These are phyloP conservation scores for Eremobia ochroleuca DNA, from an alignment of 2,888 invertebrate genomes.

Conservation along the genomic window DNA sequence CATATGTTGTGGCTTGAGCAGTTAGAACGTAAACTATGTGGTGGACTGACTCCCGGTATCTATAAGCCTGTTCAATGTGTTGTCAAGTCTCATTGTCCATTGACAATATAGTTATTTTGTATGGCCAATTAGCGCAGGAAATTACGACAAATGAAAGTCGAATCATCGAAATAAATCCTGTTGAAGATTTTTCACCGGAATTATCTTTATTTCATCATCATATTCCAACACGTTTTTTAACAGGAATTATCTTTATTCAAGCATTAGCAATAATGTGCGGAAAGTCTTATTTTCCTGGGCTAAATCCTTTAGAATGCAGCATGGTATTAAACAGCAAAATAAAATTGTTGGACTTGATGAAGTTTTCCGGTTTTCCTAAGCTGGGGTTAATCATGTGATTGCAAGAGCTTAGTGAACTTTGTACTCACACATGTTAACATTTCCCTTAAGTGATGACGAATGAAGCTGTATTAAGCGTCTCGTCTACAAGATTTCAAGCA, in stretches of 20 bases:
- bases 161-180: too few relatives aligned
- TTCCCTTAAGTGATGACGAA: slow-evolving; percentile 1
- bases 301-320: not conserved
- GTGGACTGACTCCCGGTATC: not conserved
- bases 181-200: too few relatives aligned
- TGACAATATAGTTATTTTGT: too few relatives aligned
- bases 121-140: too few relatives aligned
- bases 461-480: slow-evolving; percentile 8
- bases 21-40: not conserved
- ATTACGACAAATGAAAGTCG: too few relatives aligned
- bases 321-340: not conserved
- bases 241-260: too few relatives aligned
- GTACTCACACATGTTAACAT: not conserved
- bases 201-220: not conserved
- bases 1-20: slow-evolving; percentile 8
- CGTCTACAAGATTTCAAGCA: slow-evolving; percentile 13
- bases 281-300: not conserved
- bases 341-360: not conserved
- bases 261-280: not conserved
- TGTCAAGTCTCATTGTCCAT: not conserved
- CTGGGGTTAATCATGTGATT: not conserved
- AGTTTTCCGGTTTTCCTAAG: not conserved
- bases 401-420: not conserved
- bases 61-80: not conserved
- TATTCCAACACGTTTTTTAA: not conserved